These are phyloP conservation scores for Amblyjoppa fuscipennis DNA, from an alignment of 2,888 invertebrate genomes.

Conservation along the genomic window DNA sequence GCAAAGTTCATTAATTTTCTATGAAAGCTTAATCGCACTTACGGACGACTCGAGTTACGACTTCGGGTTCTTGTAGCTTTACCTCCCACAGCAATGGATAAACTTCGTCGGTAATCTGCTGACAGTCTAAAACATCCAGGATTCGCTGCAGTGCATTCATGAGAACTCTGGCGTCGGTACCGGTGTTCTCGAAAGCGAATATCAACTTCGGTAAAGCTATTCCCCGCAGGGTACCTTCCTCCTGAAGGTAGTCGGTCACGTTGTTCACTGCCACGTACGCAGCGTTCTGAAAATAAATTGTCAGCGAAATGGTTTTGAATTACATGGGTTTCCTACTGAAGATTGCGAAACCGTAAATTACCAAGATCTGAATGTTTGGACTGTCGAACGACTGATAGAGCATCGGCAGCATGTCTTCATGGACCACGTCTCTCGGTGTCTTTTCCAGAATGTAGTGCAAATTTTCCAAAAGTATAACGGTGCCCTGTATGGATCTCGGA, in stretches of 20 bases:
- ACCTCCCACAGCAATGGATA: conserved; percentile 95
- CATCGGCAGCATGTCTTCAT: conserved; percentile 94
- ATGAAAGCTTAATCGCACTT: conserved; percentile 86
- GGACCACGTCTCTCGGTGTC: conserved; percentile 92
- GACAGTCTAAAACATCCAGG: conserved; percentile 93
- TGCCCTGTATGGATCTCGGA: conserved; percentile 93
- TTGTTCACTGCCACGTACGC: conserved; percentile 95
- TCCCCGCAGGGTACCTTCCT: conserved; percentile 92
- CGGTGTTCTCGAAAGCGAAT: conserved; percentile 92
- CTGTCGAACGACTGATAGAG: conserved; percentile 95
- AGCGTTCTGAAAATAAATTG: conserved; percentile 89
- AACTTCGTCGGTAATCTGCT: conserved; percentile 95
- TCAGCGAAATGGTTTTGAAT: neutral
- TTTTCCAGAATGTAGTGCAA: conserved; percentile 95
- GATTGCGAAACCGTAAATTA: conserved; percentile 80
- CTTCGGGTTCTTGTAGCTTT: conserved; percentile 94
- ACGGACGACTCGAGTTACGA: conserved; percentile 96
- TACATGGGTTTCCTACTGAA: neutral
- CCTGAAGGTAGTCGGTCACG: conserved; percentile 91
- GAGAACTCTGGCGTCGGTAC: conserved; percentile 92
- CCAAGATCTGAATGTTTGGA: conserved; percentile 96
- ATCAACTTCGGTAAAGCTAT: conserved; percentile 95
- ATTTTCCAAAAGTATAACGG: conserved; percentile 95
- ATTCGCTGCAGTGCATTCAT: conserved; percentile 93
- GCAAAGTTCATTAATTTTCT: neutral